Evolutionary conservation across 1,140 invertebrate genomes (phyloP).

Genomic region (Nixonia krombeini): DNA sequence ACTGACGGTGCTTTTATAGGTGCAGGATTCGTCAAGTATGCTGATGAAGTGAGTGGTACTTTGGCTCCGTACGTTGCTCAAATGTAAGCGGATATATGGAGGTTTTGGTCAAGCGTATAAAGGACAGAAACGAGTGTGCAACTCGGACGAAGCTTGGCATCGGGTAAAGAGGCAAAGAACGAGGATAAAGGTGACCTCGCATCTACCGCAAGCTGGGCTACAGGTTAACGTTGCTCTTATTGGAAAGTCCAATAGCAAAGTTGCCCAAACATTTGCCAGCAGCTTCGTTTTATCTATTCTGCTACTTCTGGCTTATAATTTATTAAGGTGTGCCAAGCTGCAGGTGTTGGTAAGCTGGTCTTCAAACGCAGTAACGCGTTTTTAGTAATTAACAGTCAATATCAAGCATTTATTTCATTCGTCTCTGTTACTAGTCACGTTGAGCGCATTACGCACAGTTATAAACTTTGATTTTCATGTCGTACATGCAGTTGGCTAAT

Average conservation of each 20-base stretch:
- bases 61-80: no score
- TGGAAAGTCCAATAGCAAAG: slow-evolving; percentile 36
- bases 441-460: no score
- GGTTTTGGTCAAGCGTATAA: slow-evolving; percentile 38
- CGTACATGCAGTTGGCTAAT: no score
- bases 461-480: no score
- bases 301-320: slow-evolving; percentile 22
- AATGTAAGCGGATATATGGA: slow-evolving; percentile 38
- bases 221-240: slow-evolving; percentile 38
- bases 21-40: no score
- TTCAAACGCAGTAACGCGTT: no score
- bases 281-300: slow-evolving; percentile 21
- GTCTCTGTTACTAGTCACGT: no score
- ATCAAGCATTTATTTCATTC: no score
- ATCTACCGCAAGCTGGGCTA: slow-evolving; percentile 29
- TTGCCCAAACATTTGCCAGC: slow-evolving; percentile 32
- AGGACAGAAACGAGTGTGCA: slow-evolving; percentile 21
- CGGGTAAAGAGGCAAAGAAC: slow-evolving; percentile 13
- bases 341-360: no score
- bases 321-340: no score
- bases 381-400: no score
- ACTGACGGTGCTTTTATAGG: no score
- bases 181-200: slow-evolving; percentile 38
- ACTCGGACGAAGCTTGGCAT: slow-evolving; percentile 15
- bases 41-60: slow-evolving; percentile 4